A percentile compares a stretch with the other conserved stretches of the same genome.
Evolutionary conservation across 2,797 vertebrate species (phyloP).

Genomic region (Ctenopoma kingsleyae): DNA sequence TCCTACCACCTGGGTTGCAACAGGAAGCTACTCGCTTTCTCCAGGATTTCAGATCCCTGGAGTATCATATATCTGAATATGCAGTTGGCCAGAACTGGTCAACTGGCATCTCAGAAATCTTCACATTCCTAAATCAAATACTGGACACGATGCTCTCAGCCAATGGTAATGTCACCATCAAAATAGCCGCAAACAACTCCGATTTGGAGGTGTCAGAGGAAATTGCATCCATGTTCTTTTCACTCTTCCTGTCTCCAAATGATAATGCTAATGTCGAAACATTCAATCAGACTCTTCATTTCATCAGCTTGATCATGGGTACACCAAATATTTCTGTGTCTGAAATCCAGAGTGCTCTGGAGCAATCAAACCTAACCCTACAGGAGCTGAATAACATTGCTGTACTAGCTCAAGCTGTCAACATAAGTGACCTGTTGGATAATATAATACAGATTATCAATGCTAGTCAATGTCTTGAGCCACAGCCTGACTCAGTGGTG

Average conservation of each 20-base stretch:
- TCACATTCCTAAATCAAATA: slow-evolving; percentile 67
- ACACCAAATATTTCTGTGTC: slow-evolving; percentile 62
- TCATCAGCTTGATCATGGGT: slow-evolving; percentile 66
- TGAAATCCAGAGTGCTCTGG: slow-evolving; percentile 68
- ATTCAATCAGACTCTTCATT: slow-evolving; percentile 62
- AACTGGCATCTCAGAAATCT: slow-evolving; percentile 64
- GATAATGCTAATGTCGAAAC: slow-evolving; percentile 53
- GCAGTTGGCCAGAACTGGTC: slow-evolving; percentile 68
- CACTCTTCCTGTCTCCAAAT: slow-evolving; percentile 64
- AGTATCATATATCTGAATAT: slow-evolving; percentile 63
- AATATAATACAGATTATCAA: slow-evolving; percentile 60
- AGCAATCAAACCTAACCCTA: slow-evolving; percentile 76
- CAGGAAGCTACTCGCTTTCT: slow-evolving; percentile 57
- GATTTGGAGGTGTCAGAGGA: slow-evolving; percentile 28
- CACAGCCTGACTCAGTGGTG: slow-evolving; percentile 30
- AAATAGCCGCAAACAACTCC: slow-evolving; percentile 25
- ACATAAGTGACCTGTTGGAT: slow-evolving; percentile 58
- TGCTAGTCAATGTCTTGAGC: slow-evolving; percentile 70
- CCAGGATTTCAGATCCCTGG: slow-evolving; percentile 64
- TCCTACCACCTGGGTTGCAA: slow-evolving; percentile 67
- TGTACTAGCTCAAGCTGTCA: slow-evolving; percentile 49
- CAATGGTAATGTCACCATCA: slow-evolving; percentile 43
- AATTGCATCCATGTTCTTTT: slow-evolving; percentile 58
- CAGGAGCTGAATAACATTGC: slow-evolving; percentile 69
- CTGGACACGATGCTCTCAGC: slow-evolving; percentile 41